These are phyloP conservation scores for Gnatocerus cornutus DNA, from an alignment of 2,888 invertebrate genomes.

Conservation along the genomic window DNA sequence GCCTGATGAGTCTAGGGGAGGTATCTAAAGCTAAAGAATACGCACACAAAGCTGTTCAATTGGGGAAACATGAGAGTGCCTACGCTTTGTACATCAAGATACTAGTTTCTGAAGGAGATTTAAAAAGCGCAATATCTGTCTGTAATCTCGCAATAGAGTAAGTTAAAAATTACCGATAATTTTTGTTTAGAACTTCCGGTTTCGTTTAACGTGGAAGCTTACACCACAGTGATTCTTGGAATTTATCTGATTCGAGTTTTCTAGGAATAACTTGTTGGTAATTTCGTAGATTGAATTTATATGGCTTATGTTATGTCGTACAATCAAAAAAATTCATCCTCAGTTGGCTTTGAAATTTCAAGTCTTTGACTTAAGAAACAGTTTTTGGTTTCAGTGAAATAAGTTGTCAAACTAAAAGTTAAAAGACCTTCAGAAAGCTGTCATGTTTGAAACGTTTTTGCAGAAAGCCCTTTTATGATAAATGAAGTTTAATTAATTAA, in stretches of 20 bases:
- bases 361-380: no score
- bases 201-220: background rate
- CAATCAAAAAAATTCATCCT: slow-evolving; percentile 6
- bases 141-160: slow-evolving; percentile 84
- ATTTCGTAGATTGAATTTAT: slow-evolving; percentile 13
- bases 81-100: slow-evolving; percentile 83
- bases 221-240: background rate
- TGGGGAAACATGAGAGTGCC: slow-evolving; percentile 83
- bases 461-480: no score
- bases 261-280: background rate
- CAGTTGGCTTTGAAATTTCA: no score
- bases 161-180: slow-evolving; percentile 62
- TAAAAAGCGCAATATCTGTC: slow-evolving; percentile 80
- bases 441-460: no score
- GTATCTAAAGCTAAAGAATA: slow-evolving; percentile 81
- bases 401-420: no score
- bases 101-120: slow-evolving; percentile 77
- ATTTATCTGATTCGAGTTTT: background rate
- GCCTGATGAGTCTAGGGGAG: slow-evolving; percentile 81
- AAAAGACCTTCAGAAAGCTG: no score
- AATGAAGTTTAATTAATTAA: no score
- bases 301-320: slow-evolving; percentile 8
- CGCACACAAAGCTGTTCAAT: slow-evolving; percentile 81
- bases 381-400: no score
- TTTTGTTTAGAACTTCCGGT: background rate